Conservation (phyloP, 1,140 invertebrate species). For the Copidosoma floridanum region DNA sequence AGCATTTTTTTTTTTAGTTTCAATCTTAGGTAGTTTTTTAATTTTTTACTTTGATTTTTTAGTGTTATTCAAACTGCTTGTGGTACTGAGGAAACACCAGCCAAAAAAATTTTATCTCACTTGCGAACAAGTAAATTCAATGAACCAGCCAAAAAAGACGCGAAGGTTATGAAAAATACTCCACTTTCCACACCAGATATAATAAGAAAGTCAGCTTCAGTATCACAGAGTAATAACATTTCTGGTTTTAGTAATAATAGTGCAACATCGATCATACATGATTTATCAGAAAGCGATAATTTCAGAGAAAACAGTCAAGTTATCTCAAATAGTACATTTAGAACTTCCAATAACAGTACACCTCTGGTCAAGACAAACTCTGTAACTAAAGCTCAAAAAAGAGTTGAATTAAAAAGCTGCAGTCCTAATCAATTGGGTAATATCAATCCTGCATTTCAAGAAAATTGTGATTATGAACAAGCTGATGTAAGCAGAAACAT, state of each 20-base stretch:
- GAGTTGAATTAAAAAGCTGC: slow-evolving; percentile 12
- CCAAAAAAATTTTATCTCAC: slow-evolving; percentile 4
- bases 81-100: slow-evolving; percentile 21
- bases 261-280: neutral
- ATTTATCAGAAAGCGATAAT: neutral
- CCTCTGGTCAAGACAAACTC: slow-evolving; percentile 25
- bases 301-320: too few species aligned
- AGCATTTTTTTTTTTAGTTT: too few species aligned
- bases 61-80: slow-evolving; percentile 29
- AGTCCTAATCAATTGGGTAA: neutral
- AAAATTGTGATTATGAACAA: slow-evolving; percentile 16
- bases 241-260: neutral
- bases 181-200: too few species aligned
- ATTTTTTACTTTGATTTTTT: slow-evolving; percentile 19
- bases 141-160: neutral
- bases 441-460: slow-evolving; percentile 24
- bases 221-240: too few species aligned
- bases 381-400: neutral
- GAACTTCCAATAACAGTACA: slow-evolving; percentile 17
- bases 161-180: too few species aligned
- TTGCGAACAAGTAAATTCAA: neutral
- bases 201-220: too few species aligned
- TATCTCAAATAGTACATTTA: too few species aligned
- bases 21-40: neutral
- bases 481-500: neutral